Base-by-base conservation (phyloP, 2,113 vertebrate genomes). In the Motacilla alba region DNA sequence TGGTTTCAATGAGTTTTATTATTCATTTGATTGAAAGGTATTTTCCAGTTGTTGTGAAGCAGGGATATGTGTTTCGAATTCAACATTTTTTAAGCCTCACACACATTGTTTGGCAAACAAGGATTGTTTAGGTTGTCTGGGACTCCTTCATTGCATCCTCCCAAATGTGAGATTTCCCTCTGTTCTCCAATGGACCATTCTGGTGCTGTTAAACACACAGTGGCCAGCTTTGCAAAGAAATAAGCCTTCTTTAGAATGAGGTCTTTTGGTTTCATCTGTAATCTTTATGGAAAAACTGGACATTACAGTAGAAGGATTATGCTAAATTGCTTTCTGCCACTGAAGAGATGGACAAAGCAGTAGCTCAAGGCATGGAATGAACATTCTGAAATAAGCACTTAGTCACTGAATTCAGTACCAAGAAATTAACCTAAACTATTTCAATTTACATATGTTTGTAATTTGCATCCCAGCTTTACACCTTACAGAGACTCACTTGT, bases 221-320 rank as follows among this genome's bases (percentile, higher is more conserved):
- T 59, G 52, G 26, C 55, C 49, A 75, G 93, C 79, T 95, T 94
- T 94, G 80, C 91, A 84, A 96, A 90, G 77, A 62, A 35, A 20
- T 95, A 95, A 97, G 92, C 90, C 80, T 90, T 72, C 92, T 95
- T 96, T 96, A 93, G 90, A 97, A 95, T 47, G 26, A 90, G 47
- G 80, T 27, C 37, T 84, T 92, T 96, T 89, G 83, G 76, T 78
- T 95, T 91, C 33, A 46, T 96, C 87, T 94, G 58, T 96, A 92
- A 96, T 95, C 96, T 95, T 90, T 93, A 92, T 84, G 92, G 86
- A 95, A 95, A 93, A 93, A 89, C 35, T 93, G 91, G 80, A 94
- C 93, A 82, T 92, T 96, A 95, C 95, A 97, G 96, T 95, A 93
- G 90, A 82, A 75, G 95, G 96, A 96, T 97, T 96, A 97, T 97